These are phyloP conservation scores for Contarinia nasturtii DNA, from an alignment of 1,140 invertebrate species.

Conservation along the genomic window DNA sequence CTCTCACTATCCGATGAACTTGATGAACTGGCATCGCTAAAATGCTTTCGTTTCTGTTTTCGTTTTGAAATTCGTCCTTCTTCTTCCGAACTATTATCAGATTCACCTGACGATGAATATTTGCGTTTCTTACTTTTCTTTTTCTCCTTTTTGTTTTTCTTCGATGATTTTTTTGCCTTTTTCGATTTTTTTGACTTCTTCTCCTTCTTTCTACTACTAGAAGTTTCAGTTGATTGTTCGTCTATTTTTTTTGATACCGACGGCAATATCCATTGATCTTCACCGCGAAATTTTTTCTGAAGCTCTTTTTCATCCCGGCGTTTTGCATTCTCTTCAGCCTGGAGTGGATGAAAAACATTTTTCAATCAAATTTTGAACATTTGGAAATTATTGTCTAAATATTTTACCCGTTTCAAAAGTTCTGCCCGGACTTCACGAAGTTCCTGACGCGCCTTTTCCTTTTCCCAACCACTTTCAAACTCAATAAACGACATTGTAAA, in stretches of 20 bases:
- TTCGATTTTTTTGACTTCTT: constrained; percentile 14
- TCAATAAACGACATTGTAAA: constrained; percentile 21
- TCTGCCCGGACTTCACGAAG: constrained; percentile 17
- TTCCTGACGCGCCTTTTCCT: constrained; percentile 20
- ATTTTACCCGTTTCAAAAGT: constrained; percentile 15
- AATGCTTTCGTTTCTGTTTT: neutral
- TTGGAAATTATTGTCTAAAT: neutral
- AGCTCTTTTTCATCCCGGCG: constrained; percentile 14
- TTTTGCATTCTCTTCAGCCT: constrained; percentile 18
- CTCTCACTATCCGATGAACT: constrained; percentile 6
- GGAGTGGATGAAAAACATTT: constrained; percentile 2
- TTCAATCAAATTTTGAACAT: constrained; percentile 1
- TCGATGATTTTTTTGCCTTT: constrained; percentile 10
- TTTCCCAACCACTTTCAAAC: constrained; percentile 24
- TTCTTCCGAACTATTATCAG: constrained; percentile 1
- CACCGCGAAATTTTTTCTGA: constrained; percentile 18
- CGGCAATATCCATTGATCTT: constrained; percentile 25
- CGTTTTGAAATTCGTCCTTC: neutral
- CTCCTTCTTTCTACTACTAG: constrained; percentile 11
- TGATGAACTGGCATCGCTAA: constrained; percentile 1
- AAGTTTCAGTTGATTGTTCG: constrained; percentile 10
- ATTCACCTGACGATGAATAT: constrained; percentile 6
- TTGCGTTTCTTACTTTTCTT: constrained; percentile 14
- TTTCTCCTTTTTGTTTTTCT: constrained; percentile 11
- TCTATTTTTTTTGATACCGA: constrained; percentile 18